These are phyloP conservation scores for Pygoscelis adeliae DNA, from an alignment of 2,113 vertebrate genomes.

Conservation along the genomic window DNA sequence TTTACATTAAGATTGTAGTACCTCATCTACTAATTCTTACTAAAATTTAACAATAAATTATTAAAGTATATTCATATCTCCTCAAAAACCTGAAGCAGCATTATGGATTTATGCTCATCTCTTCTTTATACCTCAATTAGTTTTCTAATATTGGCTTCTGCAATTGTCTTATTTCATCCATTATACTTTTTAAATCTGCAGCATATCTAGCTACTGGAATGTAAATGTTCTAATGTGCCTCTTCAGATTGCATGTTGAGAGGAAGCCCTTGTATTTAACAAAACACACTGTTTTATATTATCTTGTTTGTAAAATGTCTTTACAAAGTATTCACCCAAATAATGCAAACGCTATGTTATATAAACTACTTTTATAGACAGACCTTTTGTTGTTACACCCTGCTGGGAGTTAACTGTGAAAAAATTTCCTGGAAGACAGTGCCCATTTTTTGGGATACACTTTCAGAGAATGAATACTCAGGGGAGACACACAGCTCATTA, in stretches of 20 bases:
- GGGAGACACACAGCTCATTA: constrained; percentile 46
- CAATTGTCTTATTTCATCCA: background rate
- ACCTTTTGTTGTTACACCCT: constrained; percentile 66
- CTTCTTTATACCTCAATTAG: background rate
- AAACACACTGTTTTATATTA: background rate
- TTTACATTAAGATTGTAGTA: background rate
- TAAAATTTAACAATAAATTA: background rate
- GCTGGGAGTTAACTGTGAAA: constrained; percentile 50
- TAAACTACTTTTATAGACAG: constrained; percentile 35
- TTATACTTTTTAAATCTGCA: background rate
- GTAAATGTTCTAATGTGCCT: background rate
- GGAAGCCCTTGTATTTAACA: background rate
- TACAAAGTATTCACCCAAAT: background rate
- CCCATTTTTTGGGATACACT: constrained; percentile 44
- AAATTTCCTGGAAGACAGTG: constrained; percentile 53
- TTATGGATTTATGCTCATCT: background rate
- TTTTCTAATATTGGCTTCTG: background rate
- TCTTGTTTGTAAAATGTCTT: background rate
- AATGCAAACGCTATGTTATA: background rate
- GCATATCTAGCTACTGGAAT: background rate
- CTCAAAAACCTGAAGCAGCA: background rate
- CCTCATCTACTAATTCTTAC: background rate
- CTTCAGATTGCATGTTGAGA: background rate
- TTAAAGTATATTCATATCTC: background rate
- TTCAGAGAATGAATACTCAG: constrained; percentile 54